These are phyloP conservation scores for Amyelois transitella DNA, from an alignment of 1,140 invertebrate species.

Conservation along the genomic window DNA sequence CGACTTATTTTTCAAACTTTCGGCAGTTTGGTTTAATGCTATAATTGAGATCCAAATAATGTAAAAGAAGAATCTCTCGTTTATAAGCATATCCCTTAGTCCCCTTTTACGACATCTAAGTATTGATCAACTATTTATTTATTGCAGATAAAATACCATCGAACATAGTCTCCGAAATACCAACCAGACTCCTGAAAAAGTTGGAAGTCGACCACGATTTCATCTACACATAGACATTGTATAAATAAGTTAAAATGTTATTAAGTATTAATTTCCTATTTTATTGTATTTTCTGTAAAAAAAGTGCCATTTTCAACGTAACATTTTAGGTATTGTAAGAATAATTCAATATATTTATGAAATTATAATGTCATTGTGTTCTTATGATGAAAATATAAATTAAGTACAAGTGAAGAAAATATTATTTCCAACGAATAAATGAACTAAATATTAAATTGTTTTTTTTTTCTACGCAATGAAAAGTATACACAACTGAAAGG, in stretches of 20 bases:
- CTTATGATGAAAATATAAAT: no score
- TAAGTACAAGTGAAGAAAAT: no score
- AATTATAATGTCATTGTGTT: neutral
- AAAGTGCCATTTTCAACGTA: neutral
- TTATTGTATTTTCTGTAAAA: neutral
- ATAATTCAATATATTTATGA: neutral
- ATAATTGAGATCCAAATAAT: no score
- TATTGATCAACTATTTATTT: slow-evolving; percentile 11
- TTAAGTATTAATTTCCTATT: neutral
- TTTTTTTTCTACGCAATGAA: neutral
- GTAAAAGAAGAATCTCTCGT: no score
- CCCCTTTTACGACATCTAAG: no score
- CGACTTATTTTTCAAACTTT: no score
- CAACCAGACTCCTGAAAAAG: slow-evolving; percentile 79
- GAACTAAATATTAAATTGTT: no score
- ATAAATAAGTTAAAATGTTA: neutral
- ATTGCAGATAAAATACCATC: slow-evolving; percentile 86
- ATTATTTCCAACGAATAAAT: no score
- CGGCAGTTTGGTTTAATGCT: no score
- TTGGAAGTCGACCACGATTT: slow-evolving; percentile 77
- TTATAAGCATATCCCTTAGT: no score
- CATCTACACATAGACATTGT: slow-evolving; percentile 35
- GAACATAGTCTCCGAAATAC: slow-evolving; percentile 85
- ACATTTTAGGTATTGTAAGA: neutral
- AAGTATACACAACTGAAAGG: no score